Conservation (phyloP, 1,140 invertebrate genomes). For the Trichogramma pretiosum region DNA sequence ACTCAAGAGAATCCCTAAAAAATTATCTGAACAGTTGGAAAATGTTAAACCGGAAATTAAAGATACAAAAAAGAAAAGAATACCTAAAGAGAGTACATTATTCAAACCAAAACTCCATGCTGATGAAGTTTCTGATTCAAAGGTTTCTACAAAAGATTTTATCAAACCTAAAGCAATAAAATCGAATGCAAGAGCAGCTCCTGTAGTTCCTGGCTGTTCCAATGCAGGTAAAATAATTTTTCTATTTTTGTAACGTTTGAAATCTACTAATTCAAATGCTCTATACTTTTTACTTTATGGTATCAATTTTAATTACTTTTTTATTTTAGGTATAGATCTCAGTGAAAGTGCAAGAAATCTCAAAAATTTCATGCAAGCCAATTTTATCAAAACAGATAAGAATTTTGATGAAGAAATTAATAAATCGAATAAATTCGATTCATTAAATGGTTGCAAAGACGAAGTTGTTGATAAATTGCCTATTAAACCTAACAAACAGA, state of each 20-base stretch:
- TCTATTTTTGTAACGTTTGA: too few relatives aligned
- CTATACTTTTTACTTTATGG: background rate
- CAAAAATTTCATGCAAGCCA: background rate
- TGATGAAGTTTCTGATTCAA: conserved; percentile 41
- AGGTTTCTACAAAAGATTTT: conserved; percentile 46
- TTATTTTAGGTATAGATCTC: conserved; percentile 6
- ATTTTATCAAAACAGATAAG: conserved; percentile 35
- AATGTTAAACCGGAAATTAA: conserved; percentile 53
- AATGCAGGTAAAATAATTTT: conserved; percentile 4
- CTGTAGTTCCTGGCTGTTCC: conserved; percentile 24
- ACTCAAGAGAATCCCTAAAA: conserved; percentile 54
- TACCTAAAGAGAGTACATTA: conserved; percentile 45
- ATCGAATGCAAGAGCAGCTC: conserved; percentile 26
- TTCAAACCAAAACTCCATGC: too few relatives aligned
- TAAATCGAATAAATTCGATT: too few relatives aligned
- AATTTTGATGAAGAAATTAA: too few relatives aligned
- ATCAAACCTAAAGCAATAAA: conserved; percentile 48
- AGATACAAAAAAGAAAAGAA: conserved; percentile 59
- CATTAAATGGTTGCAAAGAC: too few relatives aligned
- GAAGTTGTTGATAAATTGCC: conserved; percentile 57
- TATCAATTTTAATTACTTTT: background rate
- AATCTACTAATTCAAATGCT: background rate
- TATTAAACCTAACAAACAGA: conserved; percentile 70
- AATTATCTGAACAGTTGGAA: conserved; percentile 27
- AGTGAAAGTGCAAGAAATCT: conserved; percentile 8